phyloP scores from a whole-genome alignment of 2,888 invertebrate genomes.

The Ophion slaviceki region DNA sequence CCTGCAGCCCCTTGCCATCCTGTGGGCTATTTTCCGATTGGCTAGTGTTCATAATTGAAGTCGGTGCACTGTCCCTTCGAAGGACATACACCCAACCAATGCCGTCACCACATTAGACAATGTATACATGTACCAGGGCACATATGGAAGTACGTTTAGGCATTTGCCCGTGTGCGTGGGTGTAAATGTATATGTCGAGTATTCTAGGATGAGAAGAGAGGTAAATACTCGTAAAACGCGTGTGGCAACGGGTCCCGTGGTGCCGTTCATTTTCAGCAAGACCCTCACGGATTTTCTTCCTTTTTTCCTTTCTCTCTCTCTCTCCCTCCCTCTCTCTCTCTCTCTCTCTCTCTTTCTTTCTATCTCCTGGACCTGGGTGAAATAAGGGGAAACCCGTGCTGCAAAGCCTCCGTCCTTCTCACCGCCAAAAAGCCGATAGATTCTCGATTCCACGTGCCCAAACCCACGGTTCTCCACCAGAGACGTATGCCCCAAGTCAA shows the following conservation, averaged over 20 bases:
- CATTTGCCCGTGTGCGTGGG: neutral
- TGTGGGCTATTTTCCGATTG: conserved; percentile 78
- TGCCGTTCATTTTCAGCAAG: conserved; percentile 38
- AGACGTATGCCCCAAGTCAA: conserved; percentile 54
- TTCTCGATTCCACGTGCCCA: conserved; percentile 49
- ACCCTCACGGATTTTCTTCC: conserved; percentile 15
- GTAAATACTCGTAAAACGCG: conserved; percentile 72
- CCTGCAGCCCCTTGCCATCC: conserved; percentile 39
- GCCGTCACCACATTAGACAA: conserved; percentile 14
- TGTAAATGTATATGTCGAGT: neutral
- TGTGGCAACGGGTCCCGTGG: conserved; percentile 40
- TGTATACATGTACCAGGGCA: neutral
- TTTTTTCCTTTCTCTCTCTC: neutral
- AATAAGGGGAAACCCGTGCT: conserved; percentile 7
- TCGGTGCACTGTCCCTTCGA: conserved; percentile 51
- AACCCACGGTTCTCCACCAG: conserved; percentile 44
- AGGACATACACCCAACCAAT: conserved; percentile 42
- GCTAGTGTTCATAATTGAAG: conserved; percentile 78
- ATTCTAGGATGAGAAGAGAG: conserved; percentile 52
- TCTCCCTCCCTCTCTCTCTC: conserved; percentile 1
- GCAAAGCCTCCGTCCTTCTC: conserved; percentile 21
- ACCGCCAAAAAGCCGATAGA: conserved; percentile 51
- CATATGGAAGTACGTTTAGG: neutral
- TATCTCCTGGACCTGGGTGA: neutral
- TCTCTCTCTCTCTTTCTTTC: neutral